Conservation (phyloP, 2,113 vertebrate genomes). For the Tamias sibiricus region DNA sequence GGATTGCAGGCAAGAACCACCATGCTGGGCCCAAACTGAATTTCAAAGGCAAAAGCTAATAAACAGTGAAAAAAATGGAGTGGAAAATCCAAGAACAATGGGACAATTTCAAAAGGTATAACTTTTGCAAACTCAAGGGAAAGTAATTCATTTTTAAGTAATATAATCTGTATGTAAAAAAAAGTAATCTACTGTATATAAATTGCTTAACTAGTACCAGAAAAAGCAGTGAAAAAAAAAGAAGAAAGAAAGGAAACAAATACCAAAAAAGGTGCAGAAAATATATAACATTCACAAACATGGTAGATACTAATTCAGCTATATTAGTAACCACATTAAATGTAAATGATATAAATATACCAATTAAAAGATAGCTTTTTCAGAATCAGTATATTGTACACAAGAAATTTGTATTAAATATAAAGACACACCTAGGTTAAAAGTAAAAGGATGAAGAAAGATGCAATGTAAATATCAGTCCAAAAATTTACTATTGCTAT, state of each 20-base stretch:
- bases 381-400: background rate
- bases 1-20: too few relatives aligned
- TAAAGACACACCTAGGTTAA: background rate
- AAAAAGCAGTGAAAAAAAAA: background rate
- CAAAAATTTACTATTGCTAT: background rate
- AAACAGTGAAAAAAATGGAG: background rate
- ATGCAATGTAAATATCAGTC: background rate
- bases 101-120: background rate
- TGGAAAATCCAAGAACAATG: background rate
- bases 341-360: background rate
- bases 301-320: background rate
- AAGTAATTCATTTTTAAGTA: background rate
- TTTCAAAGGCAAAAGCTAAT: background rate
- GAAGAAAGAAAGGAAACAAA: background rate
- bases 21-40: background rate
- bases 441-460: background rate
- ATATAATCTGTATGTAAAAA: background rate
- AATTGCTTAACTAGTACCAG: background rate
- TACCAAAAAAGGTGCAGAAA: background rate
- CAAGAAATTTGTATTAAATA: background rate
- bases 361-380: background rate
- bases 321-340: background rate
- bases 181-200: background rate
- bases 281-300: background rate
- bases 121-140: background rate